Conservation (phyloP, 23 tunicate species). For the Trididemnum miniatum region DNA sequence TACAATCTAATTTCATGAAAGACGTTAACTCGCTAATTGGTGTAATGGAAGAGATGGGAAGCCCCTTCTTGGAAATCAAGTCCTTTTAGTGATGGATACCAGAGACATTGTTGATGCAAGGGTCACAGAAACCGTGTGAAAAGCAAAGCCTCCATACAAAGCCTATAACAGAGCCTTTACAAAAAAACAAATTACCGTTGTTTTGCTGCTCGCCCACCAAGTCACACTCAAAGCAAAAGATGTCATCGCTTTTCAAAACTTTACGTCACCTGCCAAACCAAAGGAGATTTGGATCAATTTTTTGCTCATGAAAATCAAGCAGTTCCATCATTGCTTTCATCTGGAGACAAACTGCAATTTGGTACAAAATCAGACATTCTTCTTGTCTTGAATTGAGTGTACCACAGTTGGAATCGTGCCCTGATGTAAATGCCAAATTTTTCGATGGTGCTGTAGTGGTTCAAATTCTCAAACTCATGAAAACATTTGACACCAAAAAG, state of each 20-base stretch:
- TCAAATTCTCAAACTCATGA: too few species aligned
- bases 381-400: too few species aligned
- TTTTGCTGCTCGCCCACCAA: not conserved
- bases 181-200: not conserved
- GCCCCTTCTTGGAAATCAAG: not conserved
- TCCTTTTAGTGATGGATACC: not conserved
- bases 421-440: too few species aligned
- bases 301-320: constrained; percentile 6
- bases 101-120: not conserved
- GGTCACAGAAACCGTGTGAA: constrained; percentile 1
- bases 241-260: not conserved
- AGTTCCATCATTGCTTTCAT: not conserved
- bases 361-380: constrained; percentile 5
- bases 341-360: not conserved
- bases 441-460: too few species aligned
- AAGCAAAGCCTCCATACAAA: not conserved
- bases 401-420: too few species aligned
- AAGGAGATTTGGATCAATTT: not conserved
- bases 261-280: not conserved
- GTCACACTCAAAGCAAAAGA: not conserved
- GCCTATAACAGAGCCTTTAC: not conserved
- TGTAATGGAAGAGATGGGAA: constrained; percentile 12
- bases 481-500: too few species aligned
- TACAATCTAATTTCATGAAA: not conserved
- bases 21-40: not conserved